phyloP scores from a whole-genome alignment of 2,797 vertebrate genomes.

The Petrocephalus sullivani region DNA sequence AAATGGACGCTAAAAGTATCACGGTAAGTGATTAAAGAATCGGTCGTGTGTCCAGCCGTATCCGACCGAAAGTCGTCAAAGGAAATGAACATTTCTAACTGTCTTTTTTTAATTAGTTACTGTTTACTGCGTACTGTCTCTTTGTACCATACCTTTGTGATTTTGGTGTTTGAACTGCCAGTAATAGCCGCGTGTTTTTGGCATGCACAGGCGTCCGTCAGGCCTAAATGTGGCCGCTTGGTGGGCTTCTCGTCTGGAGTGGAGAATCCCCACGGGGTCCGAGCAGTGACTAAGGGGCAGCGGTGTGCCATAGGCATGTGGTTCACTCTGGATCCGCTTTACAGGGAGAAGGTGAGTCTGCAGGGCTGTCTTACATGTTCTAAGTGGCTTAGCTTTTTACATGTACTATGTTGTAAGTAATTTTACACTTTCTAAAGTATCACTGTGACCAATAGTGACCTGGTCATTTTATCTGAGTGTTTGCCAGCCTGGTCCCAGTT shows the following conservation, averaged over 20 bases:
- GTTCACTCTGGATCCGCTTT: slow-evolving; percentile 70
- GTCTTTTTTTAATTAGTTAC: not conserved
- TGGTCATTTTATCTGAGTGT: not conserved
- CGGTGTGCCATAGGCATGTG: slow-evolving; percentile 68
- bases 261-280: slow-evolving; percentile 88
- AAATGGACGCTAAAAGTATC: slow-evolving; percentile 94
- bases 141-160: not conserved
- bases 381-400: not conserved
- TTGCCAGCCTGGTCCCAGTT: not conserved
- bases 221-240: slow-evolving; percentile 88
- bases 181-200: not conserved
- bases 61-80: not conserved
- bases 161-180: not conserved
- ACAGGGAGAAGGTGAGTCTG: slow-evolving; percentile 68
- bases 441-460: not conserved
- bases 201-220: slow-evolving; percentile 77
- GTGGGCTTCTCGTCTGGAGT: slow-evolving; percentile 92
- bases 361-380: not conserved
- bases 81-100: not conserved
- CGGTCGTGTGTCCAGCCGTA: not conserved
- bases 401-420: not conserved
- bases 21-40: slow-evolving; percentile 68
- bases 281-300: slow-evolving; percentile 69
- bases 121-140: not conserved
- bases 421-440: not conserved